These are phyloP conservation scores for Chondrosia reniformis DNA, from an alignment of 37 sponge, comb jelly and placozoan genomes.

Conservation along the genomic window DNA sequence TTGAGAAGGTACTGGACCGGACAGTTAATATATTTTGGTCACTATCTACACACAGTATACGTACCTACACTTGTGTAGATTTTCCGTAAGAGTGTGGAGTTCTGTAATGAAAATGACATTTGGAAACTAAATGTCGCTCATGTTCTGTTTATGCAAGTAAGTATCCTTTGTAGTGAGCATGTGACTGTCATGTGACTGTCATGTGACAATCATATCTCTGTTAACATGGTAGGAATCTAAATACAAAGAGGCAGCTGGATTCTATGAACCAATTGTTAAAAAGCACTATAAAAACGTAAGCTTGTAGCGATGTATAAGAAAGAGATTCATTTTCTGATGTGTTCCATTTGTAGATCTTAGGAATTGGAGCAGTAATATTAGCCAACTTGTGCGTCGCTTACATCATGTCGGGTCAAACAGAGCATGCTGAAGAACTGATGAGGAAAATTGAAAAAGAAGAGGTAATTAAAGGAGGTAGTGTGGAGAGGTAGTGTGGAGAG, in stretches of 20 bases:
- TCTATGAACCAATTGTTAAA: conserved; percentile 97
- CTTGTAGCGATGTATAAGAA: not conserved
- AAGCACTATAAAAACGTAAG: conserved; percentile 84
- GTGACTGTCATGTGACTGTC: too few relatives aligned
- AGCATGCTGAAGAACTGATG: conserved; percentile 97
- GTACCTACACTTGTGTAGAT: conserved; percentile 33
- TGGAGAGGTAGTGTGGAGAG: too few relatives aligned
- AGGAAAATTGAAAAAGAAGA: conserved; percentile 99
- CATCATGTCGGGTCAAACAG: conserved; percentile 97
- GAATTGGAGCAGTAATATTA: conserved; percentile 91
- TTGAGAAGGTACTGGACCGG: conserved; percentile 73
- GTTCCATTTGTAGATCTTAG: conserved; percentile 57
- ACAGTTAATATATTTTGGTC: too few relatives aligned
- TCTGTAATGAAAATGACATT: conserved; percentile 89
- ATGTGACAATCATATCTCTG: not conserved
- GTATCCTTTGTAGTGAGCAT: not conserved
- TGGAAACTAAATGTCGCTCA: conserved; percentile 99
- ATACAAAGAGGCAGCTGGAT: conserved; percentile 92
- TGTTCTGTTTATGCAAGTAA: conserved; percentile 95
- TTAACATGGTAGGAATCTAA: conserved; percentile 70
- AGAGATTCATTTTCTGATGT: not conserved
- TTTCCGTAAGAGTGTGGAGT: conserved; percentile 95
- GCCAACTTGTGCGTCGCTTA: conserved; percentile 98
- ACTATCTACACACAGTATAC: not conserved
- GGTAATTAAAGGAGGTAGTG: conserved; percentile 38